These are phyloP conservation scores for Lycaena phlaeas DNA, from an alignment of 2,888 invertebrate species.

Conservation along the genomic window DNA sequence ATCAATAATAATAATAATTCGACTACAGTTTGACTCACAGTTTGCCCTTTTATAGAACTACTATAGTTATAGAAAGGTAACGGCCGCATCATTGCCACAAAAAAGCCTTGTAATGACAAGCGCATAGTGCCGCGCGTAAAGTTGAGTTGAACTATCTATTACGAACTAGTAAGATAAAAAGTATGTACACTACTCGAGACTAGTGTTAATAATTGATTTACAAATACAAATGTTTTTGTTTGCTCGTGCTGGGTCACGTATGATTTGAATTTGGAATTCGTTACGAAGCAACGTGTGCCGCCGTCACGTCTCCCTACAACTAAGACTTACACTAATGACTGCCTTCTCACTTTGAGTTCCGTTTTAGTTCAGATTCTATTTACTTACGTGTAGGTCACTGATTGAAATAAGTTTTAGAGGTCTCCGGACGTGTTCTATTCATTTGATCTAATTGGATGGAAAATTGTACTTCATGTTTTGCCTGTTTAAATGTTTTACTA, in stretches of 20 bases:
- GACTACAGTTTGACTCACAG: no score
- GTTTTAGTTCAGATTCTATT: slow-evolving; percentile 17
- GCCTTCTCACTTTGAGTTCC: slow-evolving; percentile 17
- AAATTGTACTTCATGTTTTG: no score
- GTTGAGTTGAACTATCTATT: no score
- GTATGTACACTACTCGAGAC: background rate
- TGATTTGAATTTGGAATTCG: slow-evolving; percentile 19
- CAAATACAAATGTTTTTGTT: background rate
- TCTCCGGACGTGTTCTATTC: background rate
- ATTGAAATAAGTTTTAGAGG: slow-evolving; percentile 8
- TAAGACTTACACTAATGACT: slow-evolving; percentile 21
- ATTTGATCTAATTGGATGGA: background rate
- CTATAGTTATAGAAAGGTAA: no score
- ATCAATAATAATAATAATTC: no score
- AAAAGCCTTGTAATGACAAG: no score
- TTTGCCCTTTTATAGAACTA: no score
- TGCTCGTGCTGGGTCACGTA: slow-evolving; percentile 14
- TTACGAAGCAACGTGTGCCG: slow-evolving; percentile 18
- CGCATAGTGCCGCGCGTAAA: no score
- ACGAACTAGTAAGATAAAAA: background rate
- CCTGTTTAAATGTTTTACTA: no score
- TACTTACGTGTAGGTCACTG: slow-evolving; percentile 11
- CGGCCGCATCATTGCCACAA: no score
- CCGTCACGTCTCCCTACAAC: slow-evolving; percentile 21
- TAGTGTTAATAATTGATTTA: slow-evolving; percentile 1